Base-by-base conservation (phyloP, 2,113 vertebrate genomes). In the Carettochelys insculpta region DNA sequence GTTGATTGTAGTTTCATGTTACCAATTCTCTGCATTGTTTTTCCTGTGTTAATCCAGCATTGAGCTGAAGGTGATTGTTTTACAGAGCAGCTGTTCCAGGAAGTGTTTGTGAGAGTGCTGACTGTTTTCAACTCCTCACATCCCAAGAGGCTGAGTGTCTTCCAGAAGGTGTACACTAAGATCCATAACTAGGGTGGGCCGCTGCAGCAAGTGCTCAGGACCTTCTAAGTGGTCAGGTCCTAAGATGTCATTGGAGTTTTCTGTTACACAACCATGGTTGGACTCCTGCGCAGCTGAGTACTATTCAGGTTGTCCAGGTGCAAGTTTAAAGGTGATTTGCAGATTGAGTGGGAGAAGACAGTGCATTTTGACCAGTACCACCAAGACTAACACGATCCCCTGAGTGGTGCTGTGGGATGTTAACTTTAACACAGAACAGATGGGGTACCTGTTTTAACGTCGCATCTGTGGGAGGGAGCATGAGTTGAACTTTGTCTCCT, bases 101-200 rank as follows among this genome's bases (percentile, higher is more conserved):
- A 78, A 65, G 13, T 16, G 31, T 82, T 85, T 88, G 29, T 41
- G 77, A 80, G 50, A 0, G 0, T 77, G 3, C 34, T 54, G 41
- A 20, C 45, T 80, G 25, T 77, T 12, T 50, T 29, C 43, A 10
- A 1, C 17, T 80, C 14, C 22, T 27, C 10, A 68, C 6, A 25
- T 54, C 53, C 22, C 22, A 24, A 9, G 71, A 11, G 14, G 4
- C 77, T 73, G 29, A n/a, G 48, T 11, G 41, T 0, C 9, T 4
- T 29, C 50, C 65, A 22, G 85, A 77, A 61, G 61, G 81, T 73
- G 41, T 45, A 8, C 13, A 24, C 27, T n/a, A n/a, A n/a, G n/a
- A n/a, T n/a, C n/a, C n/a, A n/a, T n/a, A n/a, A n/a, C n/a, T 29
- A 19, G 81, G 47, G 22, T 2, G 0, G 43, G 31, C 80, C 31